phyloP scores from a whole-genome alignment of 2,113 vertebrate genomes.

The Callocephalon fimbriatum region DNA sequence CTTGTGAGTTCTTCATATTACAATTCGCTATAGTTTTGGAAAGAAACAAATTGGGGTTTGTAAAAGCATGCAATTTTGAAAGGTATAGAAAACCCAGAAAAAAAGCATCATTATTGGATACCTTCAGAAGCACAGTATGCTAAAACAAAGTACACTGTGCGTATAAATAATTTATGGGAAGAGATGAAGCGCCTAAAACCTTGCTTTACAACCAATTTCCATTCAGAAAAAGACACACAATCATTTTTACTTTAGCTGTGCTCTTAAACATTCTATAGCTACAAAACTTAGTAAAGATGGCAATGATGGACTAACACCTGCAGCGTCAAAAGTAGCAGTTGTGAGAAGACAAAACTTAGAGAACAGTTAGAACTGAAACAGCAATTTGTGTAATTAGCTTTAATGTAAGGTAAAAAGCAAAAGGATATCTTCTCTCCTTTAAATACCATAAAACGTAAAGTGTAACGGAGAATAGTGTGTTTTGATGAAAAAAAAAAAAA shows the following conservation, averaged over 20 bases:
- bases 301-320: neutral
- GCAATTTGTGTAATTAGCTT: neutral
- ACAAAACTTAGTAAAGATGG: neutral
- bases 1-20: neutral
- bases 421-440: neutral
- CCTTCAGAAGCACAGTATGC: neutral
- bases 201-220: neutral
- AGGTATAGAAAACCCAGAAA: neutral
- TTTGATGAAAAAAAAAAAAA: neutral
- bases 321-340: neutral
- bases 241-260: neutral
- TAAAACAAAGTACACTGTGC: neutral
- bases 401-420: too few relatives aligned
- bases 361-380: neutral
- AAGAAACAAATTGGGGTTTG: neutral
- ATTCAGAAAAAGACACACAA: neutral
- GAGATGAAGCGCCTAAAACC: neutral
- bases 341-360: neutral
- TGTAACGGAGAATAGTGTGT: neutral
- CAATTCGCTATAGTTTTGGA: neutral
- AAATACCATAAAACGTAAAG: neutral
- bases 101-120: neutral
- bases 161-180: neutral
- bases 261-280: neutral
- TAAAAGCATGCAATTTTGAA: conserved; percentile 3